These are phyloP conservation scores for Torymus tubicola DNA, from an alignment of 2,888 invertebrate species.

Conservation along the genomic window DNA sequence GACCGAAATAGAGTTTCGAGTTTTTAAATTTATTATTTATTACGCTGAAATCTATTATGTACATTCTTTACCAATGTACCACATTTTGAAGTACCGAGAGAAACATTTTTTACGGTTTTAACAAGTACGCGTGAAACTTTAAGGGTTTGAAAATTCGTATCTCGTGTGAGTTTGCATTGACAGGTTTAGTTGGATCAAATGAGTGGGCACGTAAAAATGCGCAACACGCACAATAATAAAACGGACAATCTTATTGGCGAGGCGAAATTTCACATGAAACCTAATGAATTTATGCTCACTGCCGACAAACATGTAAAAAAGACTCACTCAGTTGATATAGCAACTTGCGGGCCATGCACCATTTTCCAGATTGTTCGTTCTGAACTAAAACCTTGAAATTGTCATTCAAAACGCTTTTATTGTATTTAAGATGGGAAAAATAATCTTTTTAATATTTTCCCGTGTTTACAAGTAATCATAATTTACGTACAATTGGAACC, in stretches of 20 bases:
- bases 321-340: slow-evolving; percentile 46
- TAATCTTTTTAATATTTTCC: background rate
- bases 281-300: slow-evolving; percentile 44
- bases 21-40: slow-evolving; percentile 47
- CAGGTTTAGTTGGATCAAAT: slow-evolving; percentile 50
- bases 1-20: slow-evolving; percentile 26
- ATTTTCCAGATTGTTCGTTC: slow-evolving; percentile 48
- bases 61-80: slow-evolving; percentile 46
- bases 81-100: background rate
- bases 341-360: slow-evolving; percentile 45
- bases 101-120: slow-evolving; percentile 37
- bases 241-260: slow-evolving; percentile 55
- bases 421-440: background rate
- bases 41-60: slow-evolving; percentile 19
- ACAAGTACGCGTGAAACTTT: slow-evolving; percentile 28
- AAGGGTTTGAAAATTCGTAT: slow-evolving; percentile 44
- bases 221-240: slow-evolving; percentile 57
- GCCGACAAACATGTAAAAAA: slow-evolving; percentile 38
- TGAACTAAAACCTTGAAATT: slow-evolving; percentile 42
- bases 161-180: slow-evolving; percentile 46
- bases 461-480: background rate
- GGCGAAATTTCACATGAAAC: slow-evolving; percentile 30
- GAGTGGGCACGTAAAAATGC: slow-evolving; percentile 49
- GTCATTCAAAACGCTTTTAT: slow-evolving; percentile 45
- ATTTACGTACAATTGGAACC: background rate